phyloP scores from a whole-genome alignment of 2,888 invertebrate genomes.

The Iselma pallidipennis region DNA sequence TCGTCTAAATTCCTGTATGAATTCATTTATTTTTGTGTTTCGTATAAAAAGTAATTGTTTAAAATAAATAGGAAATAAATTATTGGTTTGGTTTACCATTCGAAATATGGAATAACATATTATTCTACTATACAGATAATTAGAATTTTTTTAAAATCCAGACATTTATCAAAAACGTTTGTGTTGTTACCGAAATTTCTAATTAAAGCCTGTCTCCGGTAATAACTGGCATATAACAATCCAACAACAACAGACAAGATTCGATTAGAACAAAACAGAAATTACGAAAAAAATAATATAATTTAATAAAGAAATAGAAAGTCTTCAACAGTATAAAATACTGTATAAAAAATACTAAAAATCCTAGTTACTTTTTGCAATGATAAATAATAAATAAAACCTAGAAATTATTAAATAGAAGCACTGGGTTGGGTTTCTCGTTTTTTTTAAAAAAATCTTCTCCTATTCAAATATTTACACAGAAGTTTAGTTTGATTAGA shows the following conservation, averaged over 20 bases:
- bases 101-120: conserved; percentile 14
- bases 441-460: too few species aligned
- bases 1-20: not conserved
- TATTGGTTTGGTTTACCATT: conserved; percentile 12
- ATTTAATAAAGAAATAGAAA: too few species aligned
- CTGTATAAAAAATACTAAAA: not conserved
- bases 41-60: conserved; percentile 5
- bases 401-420: not conserved
- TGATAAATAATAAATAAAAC: not conserved
- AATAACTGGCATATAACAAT: conserved; percentile 20
- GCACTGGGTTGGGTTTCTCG: too few species aligned
- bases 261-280: too few species aligned
- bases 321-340: not conserved
- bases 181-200: conserved; percentile 7
- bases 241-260: too few species aligned
- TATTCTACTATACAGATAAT: conserved; percentile 13
- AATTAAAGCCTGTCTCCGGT: conserved; percentile 13
- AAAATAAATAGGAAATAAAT: conserved; percentile 26
- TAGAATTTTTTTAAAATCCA: conserved; percentile 10
- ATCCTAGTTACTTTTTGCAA: too few species aligned
- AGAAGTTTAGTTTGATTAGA: not conserved
- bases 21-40: not conserved
- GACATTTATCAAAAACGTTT: conserved; percentile 1
- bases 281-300: too few species aligned
- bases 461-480: too few species aligned